A percentile compares a stretch with the other conserved stretches of the same genome.
Evolutionary conservation across 2,797 vertebrate species (phyloP).

Genomic region (Lepus oiostolus): DNA sequence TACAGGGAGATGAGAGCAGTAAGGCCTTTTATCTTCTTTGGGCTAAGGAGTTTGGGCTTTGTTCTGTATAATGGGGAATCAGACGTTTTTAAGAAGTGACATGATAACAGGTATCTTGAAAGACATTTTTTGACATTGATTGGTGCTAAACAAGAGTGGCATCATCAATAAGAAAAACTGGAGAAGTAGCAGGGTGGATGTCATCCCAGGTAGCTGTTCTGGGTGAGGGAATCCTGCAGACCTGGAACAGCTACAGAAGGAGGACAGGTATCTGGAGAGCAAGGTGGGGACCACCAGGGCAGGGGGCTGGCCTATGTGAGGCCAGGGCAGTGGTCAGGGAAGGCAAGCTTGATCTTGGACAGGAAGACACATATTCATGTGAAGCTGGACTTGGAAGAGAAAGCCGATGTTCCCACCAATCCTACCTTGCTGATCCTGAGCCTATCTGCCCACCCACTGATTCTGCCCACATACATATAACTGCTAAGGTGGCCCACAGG

Average conservation of each 20-base stretch:
- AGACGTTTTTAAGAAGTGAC: not conserved
- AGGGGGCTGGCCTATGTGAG: fast-evolving
- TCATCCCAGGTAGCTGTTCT: not conserved
- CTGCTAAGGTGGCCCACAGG: fast-evolving
- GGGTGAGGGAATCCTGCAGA: not conserved
- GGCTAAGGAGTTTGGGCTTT: not conserved
- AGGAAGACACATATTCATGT: fast-evolving
- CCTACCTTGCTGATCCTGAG: not conserved
- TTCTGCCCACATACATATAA: too few species aligned
- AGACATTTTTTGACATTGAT: too few species aligned
- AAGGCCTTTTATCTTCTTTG: not conserved
- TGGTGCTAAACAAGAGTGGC: fast-evolving
- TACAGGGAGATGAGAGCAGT: not conserved
- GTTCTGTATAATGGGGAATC: not conserved
- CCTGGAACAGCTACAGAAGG: too few species aligned
- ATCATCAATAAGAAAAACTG: fast-evolving
- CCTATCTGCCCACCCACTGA: fast-evolving
- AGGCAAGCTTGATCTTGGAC: not conserved
- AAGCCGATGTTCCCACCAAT: too few species aligned
- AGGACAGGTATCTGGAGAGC: too few species aligned
- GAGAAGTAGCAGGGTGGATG: not conserved
- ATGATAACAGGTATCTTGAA: too few species aligned
- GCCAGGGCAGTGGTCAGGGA: too few species aligned
- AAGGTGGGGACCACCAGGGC: too few species aligned
- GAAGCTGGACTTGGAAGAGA: not conserved